Base-by-base conservation (phyloP, 2,113 vertebrate species). In the Muntiacus muntjak region DNA sequence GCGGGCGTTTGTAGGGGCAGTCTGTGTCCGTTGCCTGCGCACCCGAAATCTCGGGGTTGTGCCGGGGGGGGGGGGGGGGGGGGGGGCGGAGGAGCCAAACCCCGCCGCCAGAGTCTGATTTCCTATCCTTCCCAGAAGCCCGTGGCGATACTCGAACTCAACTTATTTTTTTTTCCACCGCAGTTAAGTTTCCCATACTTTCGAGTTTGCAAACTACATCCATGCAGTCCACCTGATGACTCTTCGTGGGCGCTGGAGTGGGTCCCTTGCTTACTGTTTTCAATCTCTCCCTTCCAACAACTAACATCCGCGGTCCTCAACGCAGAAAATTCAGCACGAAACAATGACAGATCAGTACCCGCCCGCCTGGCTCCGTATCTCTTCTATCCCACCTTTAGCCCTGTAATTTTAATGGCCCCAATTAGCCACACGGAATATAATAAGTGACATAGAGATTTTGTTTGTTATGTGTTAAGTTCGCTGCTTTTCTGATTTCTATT, bases 401-500 rank as follows among this genome's bases (percentile, higher is more conserved):
- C 95, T 64, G 85, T 71, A 94, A 96, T 98, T 98, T 98, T 99
- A 99, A 98, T 98, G 96, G 62, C 67, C 86, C 96, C 98, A 98
- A 98, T 99, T 98, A 98, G 98, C 98, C 98, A 98, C 96, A 92
- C 50, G 82, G 98, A 98, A 97, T 97, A 97, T 97, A 98, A 98
- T 97, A 98, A 98, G 98, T 96, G 97, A 97, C 98, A 98, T 55
- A 97, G 98, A 98, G 97, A 98, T 98, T 99, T 98, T 99, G 97
- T 98, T 98, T 98, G 98, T 96, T 96, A 95, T 98, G 98, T 98
- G 98, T 98, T 98, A 99, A 99, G 97, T 99, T 98, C 88, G 96
- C 97, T 98, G 99, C 98, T 99, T 99, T 99, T 99, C 99, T 99
- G 98, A 99, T 99, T 99, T 99, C 99, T 99, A 98, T 99, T 99